These are phyloP conservation scores for Lasius fuliginosus DNA, from an alignment of 2,888 invertebrate genomes.

Conservation along the genomic window DNA sequence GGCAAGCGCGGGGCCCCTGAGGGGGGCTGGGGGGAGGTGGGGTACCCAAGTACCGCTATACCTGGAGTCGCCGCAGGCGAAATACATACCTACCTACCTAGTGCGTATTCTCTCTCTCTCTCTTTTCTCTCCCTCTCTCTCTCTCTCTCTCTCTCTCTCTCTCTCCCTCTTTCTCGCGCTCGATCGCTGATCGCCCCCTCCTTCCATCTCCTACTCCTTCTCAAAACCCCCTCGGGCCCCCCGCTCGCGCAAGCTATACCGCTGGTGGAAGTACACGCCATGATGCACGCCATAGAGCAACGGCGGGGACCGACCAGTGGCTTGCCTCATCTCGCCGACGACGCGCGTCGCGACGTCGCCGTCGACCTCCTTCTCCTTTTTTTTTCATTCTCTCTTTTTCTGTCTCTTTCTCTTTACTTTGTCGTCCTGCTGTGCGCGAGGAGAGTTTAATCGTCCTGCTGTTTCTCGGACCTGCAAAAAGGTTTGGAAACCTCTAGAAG, in stretches of 20 bases:
- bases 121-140: constrained; percentile 32
- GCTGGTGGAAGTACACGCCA: constrained; percentile 73
- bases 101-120: constrained; percentile 71
- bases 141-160: constrained; percentile 23
- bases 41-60: constrained; percentile 84
- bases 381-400: constrained; percentile 28
- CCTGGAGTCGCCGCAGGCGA: constrained; percentile 83
- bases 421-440: not conserved
- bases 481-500: not conserved
- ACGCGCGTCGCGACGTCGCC: constrained; percentile 56
- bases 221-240: not conserved
- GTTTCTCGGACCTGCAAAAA: not conserved
- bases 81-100: constrained; percentile 85
- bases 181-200: constrained; percentile 56
- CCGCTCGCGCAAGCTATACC: constrained; percentile 68
- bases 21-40: constrained; percentile 72
- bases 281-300: constrained; percentile 79
- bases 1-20: constrained; percentile 52
- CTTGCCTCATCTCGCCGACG: constrained; percentile 72
- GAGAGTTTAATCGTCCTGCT: constrained; percentile 13
- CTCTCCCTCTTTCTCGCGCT: constrained; percentile 32
- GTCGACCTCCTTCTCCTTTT: constrained; percentile 41
- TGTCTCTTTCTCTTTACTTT: constrained; percentile 38
- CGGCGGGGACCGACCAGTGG: constrained; percentile 74
- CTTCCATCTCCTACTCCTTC: constrained; percentile 56